Base-by-base conservation (phyloP, 2,888 invertebrate species). In the Trachelus tabidus region DNA sequence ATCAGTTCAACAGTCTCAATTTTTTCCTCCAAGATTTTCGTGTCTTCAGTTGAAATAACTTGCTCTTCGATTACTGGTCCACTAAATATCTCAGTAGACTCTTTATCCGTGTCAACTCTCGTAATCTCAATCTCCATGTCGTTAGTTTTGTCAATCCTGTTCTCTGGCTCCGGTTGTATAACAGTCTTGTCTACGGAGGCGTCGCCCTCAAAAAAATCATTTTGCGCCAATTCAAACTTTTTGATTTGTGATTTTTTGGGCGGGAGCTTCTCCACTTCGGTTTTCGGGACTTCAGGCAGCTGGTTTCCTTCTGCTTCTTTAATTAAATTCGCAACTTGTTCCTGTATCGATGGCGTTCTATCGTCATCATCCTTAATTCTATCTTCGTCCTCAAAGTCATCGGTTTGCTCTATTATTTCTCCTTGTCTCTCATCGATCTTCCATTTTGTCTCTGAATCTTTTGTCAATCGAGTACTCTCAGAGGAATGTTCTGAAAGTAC, bases 191-290 rank as follows among this genome's bases (percentile, higher is more conserved):
- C 40, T 77, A 56, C 34, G 34, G 75, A 77, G 73, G 82, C 30
- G 79, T 78, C 79, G 23, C 73, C 83, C 23, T 87, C 88, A 75
- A 87, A 83, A 76, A 85, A 82, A 83, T 90, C 89, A 73, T 88
- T 83, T 80, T 90, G 89, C 1, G 90, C 89, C 15, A 88, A 80
- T 76, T 91, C 91, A 79, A 91, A 91, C 76, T 91, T 91, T 77
- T 91, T 91, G n/a, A 91, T 91, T 76, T 91, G 91, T 3, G 89
- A 90, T 37, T 91, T 91, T 73, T 91, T 91, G 12, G 90, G 90
- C 4, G 90, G 90, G 11, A 91, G 76, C 77, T 87, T 87, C 12
- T 90, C 88, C 15, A 40, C 75, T 33, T 69, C 40, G 34, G 40
- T 34, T 75, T 68, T 34, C 33, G 71, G 71, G 0, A 71, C 9